These are phyloP conservation scores for Drosophila nigrodunni DNA, from an alignment of 1,140 invertebrate species.

Conservation along the genomic window DNA sequence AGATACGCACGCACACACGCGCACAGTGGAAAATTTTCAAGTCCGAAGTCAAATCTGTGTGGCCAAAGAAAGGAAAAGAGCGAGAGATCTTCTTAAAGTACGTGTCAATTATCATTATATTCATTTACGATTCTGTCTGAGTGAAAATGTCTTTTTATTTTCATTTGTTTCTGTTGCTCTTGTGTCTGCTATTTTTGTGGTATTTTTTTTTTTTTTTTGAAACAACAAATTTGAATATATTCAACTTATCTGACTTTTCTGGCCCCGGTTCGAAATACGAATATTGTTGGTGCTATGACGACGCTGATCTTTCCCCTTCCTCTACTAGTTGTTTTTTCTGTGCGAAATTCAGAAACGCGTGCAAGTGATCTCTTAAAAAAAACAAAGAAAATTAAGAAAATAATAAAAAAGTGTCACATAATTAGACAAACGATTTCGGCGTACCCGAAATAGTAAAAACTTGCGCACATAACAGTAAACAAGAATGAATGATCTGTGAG, in stretches of 20 bases:
- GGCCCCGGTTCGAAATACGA: background rate
- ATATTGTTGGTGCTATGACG: slow-evolving; percentile 18
- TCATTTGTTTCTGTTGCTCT: slow-evolving; percentile 32
- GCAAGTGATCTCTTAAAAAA: slow-evolving; percentile 17
- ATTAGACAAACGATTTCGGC: slow-evolving; percentile 26
- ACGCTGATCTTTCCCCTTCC: slow-evolving; percentile 21
- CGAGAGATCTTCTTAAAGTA: slow-evolving; percentile 61
- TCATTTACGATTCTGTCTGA: slow-evolving; percentile 40
- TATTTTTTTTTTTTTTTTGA: slow-evolving; percentile 19
- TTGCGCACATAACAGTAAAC: slow-evolving; percentile 13
- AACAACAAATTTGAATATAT: slow-evolving; percentile 34
- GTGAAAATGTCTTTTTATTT: slow-evolving; percentile 6
- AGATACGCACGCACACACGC: slow-evolving; percentile 7
- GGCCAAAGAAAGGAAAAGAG: slow-evolving; percentile 37
- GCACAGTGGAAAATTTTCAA: slow-evolving; percentile 71
- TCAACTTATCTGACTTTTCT: slow-evolving; percentile 30
- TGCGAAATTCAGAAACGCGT: slow-evolving; percentile 23
- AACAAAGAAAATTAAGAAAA: background rate
- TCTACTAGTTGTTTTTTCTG: background rate
- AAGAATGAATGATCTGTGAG: background rate
- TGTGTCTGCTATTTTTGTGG: slow-evolving; percentile 44
- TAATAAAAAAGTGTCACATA: slow-evolving; percentile 24
- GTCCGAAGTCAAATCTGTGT: slow-evolving; percentile 20
- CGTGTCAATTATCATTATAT: slow-evolving; percentile 75
- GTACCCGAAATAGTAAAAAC: slow-evolving; percentile 20